Evolutionary conservation across 2,888 invertebrate genomes (phyloP).

Genomic region (Drosophila nigricruria): DNA sequence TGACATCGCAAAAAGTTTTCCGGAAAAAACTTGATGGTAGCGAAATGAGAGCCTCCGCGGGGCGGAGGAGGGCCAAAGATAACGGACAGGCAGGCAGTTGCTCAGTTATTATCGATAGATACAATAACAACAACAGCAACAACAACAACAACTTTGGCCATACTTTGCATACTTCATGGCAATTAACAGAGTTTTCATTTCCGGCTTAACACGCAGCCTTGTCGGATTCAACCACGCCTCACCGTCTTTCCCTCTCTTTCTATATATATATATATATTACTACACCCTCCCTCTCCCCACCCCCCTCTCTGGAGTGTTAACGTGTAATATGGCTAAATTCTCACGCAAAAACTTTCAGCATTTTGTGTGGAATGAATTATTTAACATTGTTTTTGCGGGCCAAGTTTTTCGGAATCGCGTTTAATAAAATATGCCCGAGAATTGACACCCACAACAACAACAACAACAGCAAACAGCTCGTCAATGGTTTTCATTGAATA

Average conservation of each 20-base stretch:
- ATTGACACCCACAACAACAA: conserved; percentile 47
- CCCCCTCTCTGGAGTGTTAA: conserved; percentile 28
- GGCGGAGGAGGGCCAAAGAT: background rate
- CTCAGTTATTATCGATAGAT: conserved; percentile 59
- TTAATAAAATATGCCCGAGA: conserved; percentile 63
- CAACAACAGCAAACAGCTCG: conserved; percentile 36
- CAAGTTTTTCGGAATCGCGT: conserved; percentile 40
- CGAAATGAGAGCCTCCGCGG: background rate
- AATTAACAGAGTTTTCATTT: conserved; percentile 75
- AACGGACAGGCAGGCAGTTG: conserved; percentile 32
- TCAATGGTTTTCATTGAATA: conserved; percentile 56
- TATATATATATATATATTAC: background rate
- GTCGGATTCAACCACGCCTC: conserved; percentile 7
- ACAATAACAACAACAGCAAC: conserved; percentile 24
- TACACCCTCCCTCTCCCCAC: background rate
- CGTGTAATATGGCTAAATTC: conserved; percentile 74
- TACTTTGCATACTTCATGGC: conserved; percentile 73
- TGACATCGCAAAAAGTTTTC: conserved; percentile 54
- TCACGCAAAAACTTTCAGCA: conserved; percentile 75
- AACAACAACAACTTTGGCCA: conserved; percentile 42
- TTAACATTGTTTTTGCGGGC: conserved; percentile 67
- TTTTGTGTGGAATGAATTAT: conserved; percentile 68
- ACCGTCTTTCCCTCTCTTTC: background rate
- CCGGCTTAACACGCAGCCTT: conserved; percentile 70
- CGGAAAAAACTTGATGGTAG: conserved; percentile 21